Base-by-base conservation (phyloP, 2,113 vertebrate genomes). In the Chascanopsetta lugubris region DNA sequence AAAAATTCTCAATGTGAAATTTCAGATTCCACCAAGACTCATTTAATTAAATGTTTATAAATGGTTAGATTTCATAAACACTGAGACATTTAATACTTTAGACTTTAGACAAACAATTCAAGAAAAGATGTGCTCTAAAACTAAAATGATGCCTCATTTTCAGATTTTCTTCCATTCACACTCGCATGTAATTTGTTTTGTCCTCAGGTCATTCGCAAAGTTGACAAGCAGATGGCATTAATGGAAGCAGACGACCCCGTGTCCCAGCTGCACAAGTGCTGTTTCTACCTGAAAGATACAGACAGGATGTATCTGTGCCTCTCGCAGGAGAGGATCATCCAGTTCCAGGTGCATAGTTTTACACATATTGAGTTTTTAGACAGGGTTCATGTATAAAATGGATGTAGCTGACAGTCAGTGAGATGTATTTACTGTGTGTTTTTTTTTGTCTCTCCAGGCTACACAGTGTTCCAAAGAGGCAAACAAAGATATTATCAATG, bases 291-390 rank as follows among this genome's bases (percentile, higher is more conserved):
- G 91, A 99, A 99, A 88, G 97, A 99, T 73, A 99, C 96, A 26
- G 96, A 98, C 86, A 92, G 94, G 89, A 99, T 99, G 97, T 99
- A 99, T 83, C 94, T 99, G 88, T 99, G 97, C 90, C 95, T 99
- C 81, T 98, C 97, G 67, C 97, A 98, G 90, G 97, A 99, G 81
- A 95, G 95, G 91, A 99, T 99, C 87, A 99, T 99, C 82, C 97
- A 99, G 32, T 99, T 97, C 91, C 97, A 98, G 95, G 97, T 98
- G 81, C 0, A 25, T 12, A 55, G 0, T 34, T 26, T 21, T 55
- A 3, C 32, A 36, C 6, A 34, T 3, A 13, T 34, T 3, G 8
- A 36, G 4, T 15, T 0, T 36, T 15, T 36, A n/a, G n/a, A n/a
- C n/a, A n/a, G n/a, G n/a, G n/a, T n/a, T n/a, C n/a, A n/a, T n/a